Base-by-base conservation (phyloP, 2,113 vertebrate species). In the Hippolais icterina region DNA sequence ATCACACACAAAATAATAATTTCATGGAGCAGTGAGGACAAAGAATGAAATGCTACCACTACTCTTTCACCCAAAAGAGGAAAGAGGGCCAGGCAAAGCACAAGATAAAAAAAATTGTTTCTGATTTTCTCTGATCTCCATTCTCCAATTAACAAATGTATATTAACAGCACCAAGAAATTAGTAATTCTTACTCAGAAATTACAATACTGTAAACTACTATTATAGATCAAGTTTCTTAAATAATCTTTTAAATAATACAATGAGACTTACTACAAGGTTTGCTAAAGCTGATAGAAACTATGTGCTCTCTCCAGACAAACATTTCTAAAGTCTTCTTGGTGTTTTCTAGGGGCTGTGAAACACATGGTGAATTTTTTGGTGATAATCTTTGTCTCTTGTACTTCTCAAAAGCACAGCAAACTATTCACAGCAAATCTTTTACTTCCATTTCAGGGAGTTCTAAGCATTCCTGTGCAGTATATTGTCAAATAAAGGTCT, bases 351-450 rank as follows among this genome's bases (percentile, higher is more conserved):
- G 82, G 46, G 77, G 77, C 77, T 97, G 94, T 89, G 87, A 95
- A 95, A 93, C 96, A 94, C 53, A 76, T 92, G 91, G 89, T 42
- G 56, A 70, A n/a, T 60, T 93, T 80, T 87, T 53, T 3, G 57
- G 69, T 70, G 79, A 87, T 56, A 60, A 19, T 84, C 76, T 89
- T 63, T 90, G 77, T 89, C 71, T 93, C 86, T 70, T 89, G 28
- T 80, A 90, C 85, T 87, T 72, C 77, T 83, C 81, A 82, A 89
- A 39, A 95, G 56, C 78, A 91, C 21, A 71, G 46, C 3, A 10
- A 66, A 53, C 84, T 53, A 41, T 64, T 80, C 69, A 66, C 0
- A 10, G 59, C 47, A 90, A 79, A 77, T 22, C 56, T 89, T 92
- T 64, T 39, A 42, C 41, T 82, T 84, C 31, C 53, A 64, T 71